phyloP scores from a whole-genome alignment of 2,113 vertebrate species.

The Mesoclemmys tuberculata region DNA sequence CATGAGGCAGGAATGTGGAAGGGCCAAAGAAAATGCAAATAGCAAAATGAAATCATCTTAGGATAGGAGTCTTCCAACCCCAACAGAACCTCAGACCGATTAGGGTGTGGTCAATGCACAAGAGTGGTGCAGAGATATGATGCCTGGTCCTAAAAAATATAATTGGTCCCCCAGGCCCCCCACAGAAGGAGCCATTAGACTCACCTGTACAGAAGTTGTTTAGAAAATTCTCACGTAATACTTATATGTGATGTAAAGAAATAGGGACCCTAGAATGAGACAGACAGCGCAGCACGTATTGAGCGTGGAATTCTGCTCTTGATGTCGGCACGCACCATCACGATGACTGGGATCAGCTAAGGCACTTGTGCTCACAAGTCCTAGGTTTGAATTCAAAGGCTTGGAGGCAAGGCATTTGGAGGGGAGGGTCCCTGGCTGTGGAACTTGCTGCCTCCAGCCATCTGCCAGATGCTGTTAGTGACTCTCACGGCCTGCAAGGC shows the following conservation, averaged over 20 bases:
- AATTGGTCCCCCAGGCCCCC: not conserved
- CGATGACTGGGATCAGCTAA: not conserved
- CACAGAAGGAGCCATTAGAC: not conserved
- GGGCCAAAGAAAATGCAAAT: conserved; percentile 22
- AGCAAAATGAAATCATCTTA: rapidly evolving
- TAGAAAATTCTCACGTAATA: not conserved
- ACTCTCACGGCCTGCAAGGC: not conserved
- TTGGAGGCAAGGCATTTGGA: not conserved
- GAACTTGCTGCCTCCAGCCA: not conserved
- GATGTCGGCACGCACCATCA: not conserved
- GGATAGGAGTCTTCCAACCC: not conserved
- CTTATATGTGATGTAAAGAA: not conserved
- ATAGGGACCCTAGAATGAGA: not conserved
- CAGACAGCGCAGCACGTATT: not conserved
- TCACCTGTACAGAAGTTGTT: not conserved
- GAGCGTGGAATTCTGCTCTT: not conserved
- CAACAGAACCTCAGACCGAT: not conserved
- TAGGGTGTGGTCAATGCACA: not conserved
- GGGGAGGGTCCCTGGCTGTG: not conserved
- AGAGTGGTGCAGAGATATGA: not conserved
- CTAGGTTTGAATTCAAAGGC: not conserved
- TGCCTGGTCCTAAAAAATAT: not conserved
- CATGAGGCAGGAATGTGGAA: conserved; percentile 17
- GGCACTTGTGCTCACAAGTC: not conserved
- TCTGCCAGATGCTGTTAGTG: not conserved